Evolutionary conservation across 2,888 invertebrate genomes (phyloP).

Genomic region (Apamea epomidion): DNA sequence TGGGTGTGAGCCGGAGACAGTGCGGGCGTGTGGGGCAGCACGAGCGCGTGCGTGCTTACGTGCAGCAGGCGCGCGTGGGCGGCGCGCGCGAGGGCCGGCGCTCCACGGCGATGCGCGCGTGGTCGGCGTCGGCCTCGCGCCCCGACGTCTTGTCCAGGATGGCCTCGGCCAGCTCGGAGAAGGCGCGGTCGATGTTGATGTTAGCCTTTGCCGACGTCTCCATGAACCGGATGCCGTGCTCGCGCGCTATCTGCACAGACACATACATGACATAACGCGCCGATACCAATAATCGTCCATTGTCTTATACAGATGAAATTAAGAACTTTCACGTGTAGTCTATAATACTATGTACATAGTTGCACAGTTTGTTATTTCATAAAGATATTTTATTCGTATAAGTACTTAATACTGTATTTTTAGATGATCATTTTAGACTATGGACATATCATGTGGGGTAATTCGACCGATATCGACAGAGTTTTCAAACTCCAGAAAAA

Average conservation of each 20-base stretch:
- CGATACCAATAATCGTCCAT: not conserved
- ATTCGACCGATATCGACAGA: no score
- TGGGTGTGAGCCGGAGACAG: not conserved
- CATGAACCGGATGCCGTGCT: conserved; percentile 98
- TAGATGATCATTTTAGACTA: no score
- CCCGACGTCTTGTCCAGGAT: conserved; percentile 97
- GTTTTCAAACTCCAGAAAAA: no score
- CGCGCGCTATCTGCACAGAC: conserved; percentile 95
- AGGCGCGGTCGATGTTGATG: conserved; percentile 98
- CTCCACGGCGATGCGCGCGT: conserved; percentile 92
- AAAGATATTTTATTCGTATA: no score
- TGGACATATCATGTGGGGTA: no score
- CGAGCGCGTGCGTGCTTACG: conserved; percentile 68
- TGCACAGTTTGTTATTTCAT: not conserved
- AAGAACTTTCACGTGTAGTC: not conserved
- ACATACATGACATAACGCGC: not conserved
- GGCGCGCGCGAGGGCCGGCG: conserved; percentile 92
- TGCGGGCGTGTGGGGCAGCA: not conserved
- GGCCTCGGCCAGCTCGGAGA: conserved; percentile 98
- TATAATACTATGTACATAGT: not conserved
- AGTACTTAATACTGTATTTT: no score
- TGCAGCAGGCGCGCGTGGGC: conserved; percentile 89
- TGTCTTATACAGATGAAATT: not conserved
- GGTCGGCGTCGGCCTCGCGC: conserved; percentile 93
- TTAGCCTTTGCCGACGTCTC: conserved; percentile 99